Evolutionary conservation across 2,797 vertebrate species (phyloP), one percentile per base, ranked within the genome.

Genomic region (Amazonetta brasiliensis): DNA sequence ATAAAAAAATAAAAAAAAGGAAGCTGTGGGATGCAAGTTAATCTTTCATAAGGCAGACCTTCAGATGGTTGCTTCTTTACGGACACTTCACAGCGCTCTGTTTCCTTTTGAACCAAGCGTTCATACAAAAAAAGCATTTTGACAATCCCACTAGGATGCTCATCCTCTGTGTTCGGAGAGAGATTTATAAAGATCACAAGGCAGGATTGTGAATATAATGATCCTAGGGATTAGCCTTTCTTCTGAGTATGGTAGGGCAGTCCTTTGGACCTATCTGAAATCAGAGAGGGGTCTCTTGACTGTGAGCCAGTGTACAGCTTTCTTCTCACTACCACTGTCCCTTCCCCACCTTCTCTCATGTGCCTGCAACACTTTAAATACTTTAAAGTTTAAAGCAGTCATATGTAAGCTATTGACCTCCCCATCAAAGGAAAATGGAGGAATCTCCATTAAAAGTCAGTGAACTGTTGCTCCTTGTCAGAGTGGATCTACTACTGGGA

Each of bases 111-210:
- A 97, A 94, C 71, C 71, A 83, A 68, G 44, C 12, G 4, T 63
- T 96, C n/a, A 0, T 71, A 82, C 37, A 87, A 81, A 88, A 88
- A 94, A 96, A 33, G 66, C 7, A 0, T 92, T 96, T 66, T 93
- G 87, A 93, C 71, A 94, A 15, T 96, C 94, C 92, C 94, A 46
- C 83, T 84, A 96, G 90, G 94, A 95, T 90, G 69, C 71, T 92
- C 87, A 92, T 92, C 80, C 91, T 96, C 79, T 88, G 55, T 92
- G 85, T 94, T 94, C 94, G 91, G 89, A 91, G 69, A 23, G 55
- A 95, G 87, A 95, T 91, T 95, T 92, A 94, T 67, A 94, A 87
- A 92, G 94, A 94, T 96, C 91, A 96, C 85, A 96, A 95, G 91
- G 83, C 52, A 79, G 74, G 91, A 94, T 89, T 94, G 94, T 83